Percentiles rank a stretch among this genome's conserved stretches.
Conservation (phyloP, 2,888 invertebrate genomes). For the Buathra laborator region DNA sequence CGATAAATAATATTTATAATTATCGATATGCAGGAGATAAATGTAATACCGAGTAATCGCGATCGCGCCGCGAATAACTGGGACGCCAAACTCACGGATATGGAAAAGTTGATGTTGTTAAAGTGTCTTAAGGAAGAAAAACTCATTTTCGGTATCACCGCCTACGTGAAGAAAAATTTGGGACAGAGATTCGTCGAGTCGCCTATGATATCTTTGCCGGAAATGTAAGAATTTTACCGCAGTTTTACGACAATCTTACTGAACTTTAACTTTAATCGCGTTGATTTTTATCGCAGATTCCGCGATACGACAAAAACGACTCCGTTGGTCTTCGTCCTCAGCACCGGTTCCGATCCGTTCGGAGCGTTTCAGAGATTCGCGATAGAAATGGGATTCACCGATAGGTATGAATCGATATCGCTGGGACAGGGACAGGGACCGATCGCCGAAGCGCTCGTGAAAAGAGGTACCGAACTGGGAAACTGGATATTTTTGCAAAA, state of each 20-base stretch:
- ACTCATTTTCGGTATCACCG: slow-evolving; percentile 92
- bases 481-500: slow-evolving; percentile 97
- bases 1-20: background rate
- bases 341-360: slow-evolving; percentile 96
- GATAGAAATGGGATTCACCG: slow-evolving; percentile 90
- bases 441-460: slow-evolving; percentile 93
- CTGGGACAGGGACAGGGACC: slow-evolving; percentile 97
- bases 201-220: slow-evolving; percentile 89
- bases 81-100: slow-evolving; percentile 88
- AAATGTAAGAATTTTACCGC: slow-evolving; percentile 45
- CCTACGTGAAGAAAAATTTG: slow-evolving; percentile 92
- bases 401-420: slow-evolving; percentile 92
- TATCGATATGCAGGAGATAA: slow-evolving; percentile 86
- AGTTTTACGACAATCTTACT: background rate
- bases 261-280: background rate
- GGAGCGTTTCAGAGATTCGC: slow-evolving; percentile 93
- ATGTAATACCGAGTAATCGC: slow-evolving; percentile 85
- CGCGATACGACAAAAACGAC: slow-evolving; percentile 90
- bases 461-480: slow-evolving; percentile 89
- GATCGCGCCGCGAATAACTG: slow-evolving; percentile 86
- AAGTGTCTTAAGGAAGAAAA: slow-evolving; percentile 93
- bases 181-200: slow-evolving; percentile 94
- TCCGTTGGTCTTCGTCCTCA: slow-evolving; percentile 94
- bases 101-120: slow-evolving; percentile 93
- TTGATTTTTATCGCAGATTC: slow-evolving; percentile 86